Percentiles rank a stretch among this genome's conserved stretches.
phyloP scores from a whole-genome alignment of 2,113 vertebrate species.

The Nycticorax nycticorax region DNA sequence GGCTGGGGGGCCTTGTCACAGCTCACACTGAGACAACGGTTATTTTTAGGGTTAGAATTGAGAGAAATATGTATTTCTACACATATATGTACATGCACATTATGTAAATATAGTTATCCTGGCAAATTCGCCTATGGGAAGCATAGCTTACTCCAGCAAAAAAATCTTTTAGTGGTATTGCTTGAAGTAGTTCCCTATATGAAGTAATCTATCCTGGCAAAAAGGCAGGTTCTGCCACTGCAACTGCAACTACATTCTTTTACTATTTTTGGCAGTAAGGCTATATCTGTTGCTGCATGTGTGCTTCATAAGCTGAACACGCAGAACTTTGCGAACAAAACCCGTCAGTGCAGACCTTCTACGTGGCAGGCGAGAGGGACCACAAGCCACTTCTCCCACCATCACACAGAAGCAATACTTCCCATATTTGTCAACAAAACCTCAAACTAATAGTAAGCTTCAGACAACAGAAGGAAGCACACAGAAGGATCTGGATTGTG shows the following conservation, averaged over 20 bases:
- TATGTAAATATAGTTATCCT: not conserved
- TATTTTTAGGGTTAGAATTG: not conserved
- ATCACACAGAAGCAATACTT: not conserved
- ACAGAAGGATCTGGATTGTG: not conserved
- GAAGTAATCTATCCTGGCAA: not conserved
- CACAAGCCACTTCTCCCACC: not conserved
- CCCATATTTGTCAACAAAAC: not conserved
- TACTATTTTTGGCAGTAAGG: not conserved
- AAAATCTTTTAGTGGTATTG: not conserved
- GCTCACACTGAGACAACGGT: not conserved
- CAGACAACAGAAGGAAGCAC: not conserved
- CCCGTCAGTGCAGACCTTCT: not conserved
- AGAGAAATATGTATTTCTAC: not conserved
- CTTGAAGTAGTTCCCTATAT: not conserved
- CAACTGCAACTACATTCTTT: not conserved
- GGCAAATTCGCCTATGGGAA: not conserved
- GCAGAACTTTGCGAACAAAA: not conserved
- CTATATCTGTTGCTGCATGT: rapidly evolving
- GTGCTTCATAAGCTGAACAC: not conserved
- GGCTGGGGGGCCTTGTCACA: not conserved
- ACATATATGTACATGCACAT: not conserved
- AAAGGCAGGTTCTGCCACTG: not conserved
- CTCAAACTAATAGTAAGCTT: not conserved
- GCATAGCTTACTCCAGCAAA: not conserved
- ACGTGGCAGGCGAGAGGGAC: not conserved